Evolutionary conservation across 2,888 invertebrate species (phyloP).

Genomic region (Lepidochrysops patricia): DNA sequence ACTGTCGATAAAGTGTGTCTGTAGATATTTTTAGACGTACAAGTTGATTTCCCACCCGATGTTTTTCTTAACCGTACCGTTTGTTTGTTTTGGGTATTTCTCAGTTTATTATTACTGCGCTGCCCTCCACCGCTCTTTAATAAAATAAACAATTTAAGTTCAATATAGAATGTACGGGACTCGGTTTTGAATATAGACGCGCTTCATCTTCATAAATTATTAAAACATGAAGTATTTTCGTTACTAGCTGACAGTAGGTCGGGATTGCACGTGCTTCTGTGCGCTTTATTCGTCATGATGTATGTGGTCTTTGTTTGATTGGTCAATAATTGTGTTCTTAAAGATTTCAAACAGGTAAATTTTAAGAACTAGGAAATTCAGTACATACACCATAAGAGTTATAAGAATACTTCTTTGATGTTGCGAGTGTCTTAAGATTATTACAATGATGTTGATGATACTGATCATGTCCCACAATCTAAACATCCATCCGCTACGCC

Average conservation of each 20-base stretch:
- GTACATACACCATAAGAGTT: too few species aligned
- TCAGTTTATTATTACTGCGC: not conserved
- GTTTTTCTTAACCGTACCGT: not conserved
- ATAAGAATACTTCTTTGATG: too few species aligned
- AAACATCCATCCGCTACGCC: not conserved
- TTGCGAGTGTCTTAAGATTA: too few species aligned
- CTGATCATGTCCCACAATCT: not conserved
- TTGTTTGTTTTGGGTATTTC: not conserved
- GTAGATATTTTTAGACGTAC: not conserved
- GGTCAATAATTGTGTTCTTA: too few species aligned
- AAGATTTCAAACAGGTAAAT: too few species aligned
- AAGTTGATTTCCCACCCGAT: not conserved
- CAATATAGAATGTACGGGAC: not conserved
- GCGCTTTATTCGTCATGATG: too few species aligned
- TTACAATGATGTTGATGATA: not conserved
- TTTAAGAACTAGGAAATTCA: too few species aligned
- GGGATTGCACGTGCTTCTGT: too few species aligned
- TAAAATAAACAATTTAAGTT: constrained; percentile 8
- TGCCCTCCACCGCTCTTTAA: not conserved
- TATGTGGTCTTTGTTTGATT: too few species aligned
- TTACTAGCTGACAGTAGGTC: not conserved
- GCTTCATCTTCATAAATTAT: not conserved
- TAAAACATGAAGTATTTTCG: not conserved
- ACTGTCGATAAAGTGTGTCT: not conserved
- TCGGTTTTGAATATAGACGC: not conserved